Conservation (phyloP, 2,888 invertebrate species). For the Synergus japonicus region DNA sequence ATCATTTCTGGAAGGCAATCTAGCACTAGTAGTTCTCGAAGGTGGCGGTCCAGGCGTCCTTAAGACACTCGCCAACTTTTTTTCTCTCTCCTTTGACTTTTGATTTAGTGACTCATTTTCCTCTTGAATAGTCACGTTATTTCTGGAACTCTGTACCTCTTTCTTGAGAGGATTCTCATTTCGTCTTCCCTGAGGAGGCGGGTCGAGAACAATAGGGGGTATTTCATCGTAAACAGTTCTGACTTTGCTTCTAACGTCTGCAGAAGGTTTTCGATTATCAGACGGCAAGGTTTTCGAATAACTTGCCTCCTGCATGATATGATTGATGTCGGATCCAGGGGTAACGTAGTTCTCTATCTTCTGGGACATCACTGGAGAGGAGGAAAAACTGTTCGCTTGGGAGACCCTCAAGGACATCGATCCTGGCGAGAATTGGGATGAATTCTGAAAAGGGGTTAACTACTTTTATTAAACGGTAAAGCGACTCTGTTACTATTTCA, state of each 20-base stretch:
- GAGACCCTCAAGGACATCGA: conserved; percentile 69
- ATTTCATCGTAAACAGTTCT: conserved; percentile 62
- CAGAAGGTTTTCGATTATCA: conserved; percentile 60
- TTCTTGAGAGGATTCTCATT: conserved; percentile 36
- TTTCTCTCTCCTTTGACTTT: conserved; percentile 42
- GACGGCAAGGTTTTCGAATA: conserved; percentile 74
- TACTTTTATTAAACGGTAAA: conserved; percentile 33
- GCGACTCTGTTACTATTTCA: conserved; percentile 10
- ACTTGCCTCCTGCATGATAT: conserved; percentile 60
- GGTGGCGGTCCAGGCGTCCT: conserved; percentile 67
- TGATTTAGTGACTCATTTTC: conserved; percentile 32
- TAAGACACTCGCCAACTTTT: conserved; percentile 64
- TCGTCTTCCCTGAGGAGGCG: conserved; percentile 62
- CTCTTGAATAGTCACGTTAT: conserved; percentile 19
- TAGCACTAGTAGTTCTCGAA: conserved; percentile 89
- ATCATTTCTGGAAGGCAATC: conserved; percentile 91
- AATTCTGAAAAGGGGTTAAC: conserved; percentile 65
- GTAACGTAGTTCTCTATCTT: conserved; percentile 72
- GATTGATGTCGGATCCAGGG: conserved; percentile 66
- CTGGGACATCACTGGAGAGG: conserved; percentile 74
- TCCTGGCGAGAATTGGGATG: conserved; percentile 67
- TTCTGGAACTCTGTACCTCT: conserved; percentile 16
- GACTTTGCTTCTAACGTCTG: conserved; percentile 60
- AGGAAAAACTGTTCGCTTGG: conserved; percentile 71
- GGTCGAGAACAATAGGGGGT: conserved; percentile 68